Percentiles rank a stretch among this genome's conserved stretches.
phyloP scores from a whole-genome alignment of 2,888 invertebrate species.

The Aleiodes testaceus region DNA sequence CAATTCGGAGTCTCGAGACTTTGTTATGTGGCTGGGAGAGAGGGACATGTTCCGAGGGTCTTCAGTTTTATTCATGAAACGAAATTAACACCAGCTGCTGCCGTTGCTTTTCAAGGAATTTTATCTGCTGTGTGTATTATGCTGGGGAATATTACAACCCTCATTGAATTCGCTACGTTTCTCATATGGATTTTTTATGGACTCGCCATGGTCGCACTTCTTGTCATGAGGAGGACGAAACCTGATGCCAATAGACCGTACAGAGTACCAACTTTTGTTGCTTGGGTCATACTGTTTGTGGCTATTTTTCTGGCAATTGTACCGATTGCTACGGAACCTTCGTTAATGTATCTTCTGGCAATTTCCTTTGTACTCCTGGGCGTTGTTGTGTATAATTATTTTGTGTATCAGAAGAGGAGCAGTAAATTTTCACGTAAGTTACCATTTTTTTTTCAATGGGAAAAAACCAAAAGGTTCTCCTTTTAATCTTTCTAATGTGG shows the following conservation, averaged over 20 bases:
- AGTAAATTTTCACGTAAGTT: slow-evolving; percentile 79
- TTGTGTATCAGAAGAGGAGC: slow-evolving; percentile 81
- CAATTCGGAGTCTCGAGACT: slow-evolving; percentile 84
- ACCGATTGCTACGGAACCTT: slow-evolving; percentile 85
- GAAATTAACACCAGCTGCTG: slow-evolving; percentile 85
- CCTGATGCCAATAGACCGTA: slow-evolving; percentile 82
- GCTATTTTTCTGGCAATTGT: slow-evolving; percentile 83
- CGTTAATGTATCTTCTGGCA: slow-evolving; percentile 84
- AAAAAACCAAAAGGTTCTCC: too few species aligned
- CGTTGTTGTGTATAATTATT: slow-evolving; percentile 81
- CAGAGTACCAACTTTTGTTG: slow-evolving; percentile 82
- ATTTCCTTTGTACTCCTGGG: slow-evolving; percentile 82
- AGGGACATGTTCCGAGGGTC: slow-evolving; percentile 86
- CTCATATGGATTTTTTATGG: slow-evolving; percentile 92
- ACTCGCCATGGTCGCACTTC: slow-evolving; percentile 84
- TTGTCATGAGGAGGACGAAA: slow-evolving; percentile 83
- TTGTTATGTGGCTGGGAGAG: slow-evolving; percentile 87
- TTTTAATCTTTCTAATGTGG: background rate
- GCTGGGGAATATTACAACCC: slow-evolving; percentile 82
- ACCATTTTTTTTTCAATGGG: background rate
- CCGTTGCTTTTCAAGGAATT: slow-evolving; percentile 85
- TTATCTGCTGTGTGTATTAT: slow-evolving; percentile 81
- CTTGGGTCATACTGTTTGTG: slow-evolving; percentile 81
- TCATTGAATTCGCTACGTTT: slow-evolving; percentile 91
- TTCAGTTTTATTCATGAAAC: slow-evolving; percentile 86